Base-by-base conservation (phyloP, 2,888 invertebrate species). In the Oxyteleia sp. region DNA sequence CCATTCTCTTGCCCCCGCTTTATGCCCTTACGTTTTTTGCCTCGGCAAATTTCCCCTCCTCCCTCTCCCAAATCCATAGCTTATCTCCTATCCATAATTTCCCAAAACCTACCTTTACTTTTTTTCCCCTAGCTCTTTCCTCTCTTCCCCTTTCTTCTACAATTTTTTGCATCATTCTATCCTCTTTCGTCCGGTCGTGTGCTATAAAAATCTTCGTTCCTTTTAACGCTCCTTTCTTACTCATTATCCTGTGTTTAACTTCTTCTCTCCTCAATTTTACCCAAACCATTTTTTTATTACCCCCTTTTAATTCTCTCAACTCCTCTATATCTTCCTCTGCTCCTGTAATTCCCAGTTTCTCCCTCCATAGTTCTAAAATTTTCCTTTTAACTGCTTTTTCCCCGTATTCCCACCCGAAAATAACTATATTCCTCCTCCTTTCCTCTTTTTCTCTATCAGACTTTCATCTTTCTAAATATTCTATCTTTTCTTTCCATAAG, bases 121-220 rank as follows among this genome's bases (percentile, higher is more conserved):
- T 38, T 20, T 18, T 38, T 10, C 11, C 20, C 38, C 38, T 53
- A 5, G 1, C 15, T 53, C 13, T 13, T 26, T 15, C 16, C 18
- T 10, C 5, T 16, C 18, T 11, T 38, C 26, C 18, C 11, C 20
- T 35, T 18, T 15, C 18, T 57, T 20, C 8, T 38, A 7, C 20
- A 18, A 18, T 7, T n/a, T 23, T 57, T n/a, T 57, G 57, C 51
- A 53, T 53, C 51, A 26, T 15, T 29, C 51, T 53, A 8, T 53
- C 51, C 29, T 29, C 13, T 18, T 26, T 18, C 4, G 51, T 29
- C 13, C 51, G 13, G 18, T 53, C 51, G 5, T 53, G 1, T 13
- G 26, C 29, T 5, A 29, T 53, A 26, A 18, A 53, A 29, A 53
- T 53, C 10, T 26, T 26, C 10, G 51, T 29, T 5, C 26, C 51